A percentile compares a stretch with the other conserved stretches of the same genome.
phyloP scores from a whole-genome alignment of 2,113 vertebrate genomes.

The Epinephelus lanceolatus region DNA sequence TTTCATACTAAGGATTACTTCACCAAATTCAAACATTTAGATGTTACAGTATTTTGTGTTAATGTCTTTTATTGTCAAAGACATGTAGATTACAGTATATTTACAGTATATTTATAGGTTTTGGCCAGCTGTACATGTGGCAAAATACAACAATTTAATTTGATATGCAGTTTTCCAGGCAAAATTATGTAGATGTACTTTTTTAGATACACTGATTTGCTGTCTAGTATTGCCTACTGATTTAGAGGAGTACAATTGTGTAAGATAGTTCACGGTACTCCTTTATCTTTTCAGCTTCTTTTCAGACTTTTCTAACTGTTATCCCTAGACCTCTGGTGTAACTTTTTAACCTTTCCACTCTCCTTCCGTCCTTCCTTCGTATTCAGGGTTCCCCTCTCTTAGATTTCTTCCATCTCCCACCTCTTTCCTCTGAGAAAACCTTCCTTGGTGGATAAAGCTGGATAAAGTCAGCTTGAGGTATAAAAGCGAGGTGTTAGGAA shows the following conservation, averaged over 20 bases:
- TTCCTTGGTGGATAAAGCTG: conserved; percentile 80
- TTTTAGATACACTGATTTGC: neutral
- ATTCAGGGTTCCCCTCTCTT: conserved; percentile 60
- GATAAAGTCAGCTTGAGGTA: conserved; percentile 86
- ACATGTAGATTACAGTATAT: neutral
- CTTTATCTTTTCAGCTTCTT: conserved; percentile 15
- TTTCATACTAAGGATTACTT: neutral
- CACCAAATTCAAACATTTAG: neutral
- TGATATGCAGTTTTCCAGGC: neutral
- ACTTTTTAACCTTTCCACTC: conserved; percentile 69
- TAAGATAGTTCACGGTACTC: neutral
- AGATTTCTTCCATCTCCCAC: conserved; percentile 55
- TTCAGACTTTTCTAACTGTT: conserved; percentile 31
- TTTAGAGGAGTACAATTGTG: neutral
- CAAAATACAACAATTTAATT: neutral
- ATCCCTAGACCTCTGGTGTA: conserved; percentile 60
- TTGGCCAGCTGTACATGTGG: neutral
- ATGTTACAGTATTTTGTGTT: neutral
- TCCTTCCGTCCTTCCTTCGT: conserved; percentile 67
- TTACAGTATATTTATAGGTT: neutral
- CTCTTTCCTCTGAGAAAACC: conserved; percentile 78
- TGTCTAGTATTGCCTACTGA: neutral
- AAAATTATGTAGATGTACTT: neutral
- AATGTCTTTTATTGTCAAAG: neutral
- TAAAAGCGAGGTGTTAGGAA: conserved; percentile 75